Conservation (phyloP, 2,888 invertebrate genomes). For the Hartigia nigra region DNA sequence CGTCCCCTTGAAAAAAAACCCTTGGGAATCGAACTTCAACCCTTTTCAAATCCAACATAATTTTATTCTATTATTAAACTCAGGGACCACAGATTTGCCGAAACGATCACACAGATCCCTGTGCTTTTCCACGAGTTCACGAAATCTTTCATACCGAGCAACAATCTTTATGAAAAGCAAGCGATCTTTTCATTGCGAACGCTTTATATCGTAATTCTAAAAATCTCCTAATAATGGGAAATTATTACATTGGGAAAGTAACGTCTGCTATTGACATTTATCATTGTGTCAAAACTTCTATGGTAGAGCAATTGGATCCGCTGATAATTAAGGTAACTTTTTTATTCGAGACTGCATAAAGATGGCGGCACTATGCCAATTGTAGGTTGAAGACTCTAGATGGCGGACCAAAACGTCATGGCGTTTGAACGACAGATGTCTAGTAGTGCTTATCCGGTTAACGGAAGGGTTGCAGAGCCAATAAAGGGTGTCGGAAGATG, state of each 20-base stretch:
- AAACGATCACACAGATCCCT: background rate
- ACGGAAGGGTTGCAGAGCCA: slow-evolving; percentile 53
- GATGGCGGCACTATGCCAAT: background rate
- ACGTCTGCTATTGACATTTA: background rate
- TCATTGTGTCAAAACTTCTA: background rate
- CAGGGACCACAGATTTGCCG: slow-evolving; percentile 24
- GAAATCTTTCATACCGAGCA: background rate
- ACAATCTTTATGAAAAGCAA: background rate
- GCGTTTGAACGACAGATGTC: slow-evolving; percentile 50
- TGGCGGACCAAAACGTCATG: background rate
- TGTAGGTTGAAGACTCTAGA: background rate
- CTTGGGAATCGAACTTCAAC: slow-evolving; percentile 58
- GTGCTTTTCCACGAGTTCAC: background rate
- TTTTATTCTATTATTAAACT: slow-evolving; percentile 52
- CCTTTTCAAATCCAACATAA: slow-evolving; percentile 45
- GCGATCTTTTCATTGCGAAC: background rate
- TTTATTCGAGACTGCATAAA: background rate
- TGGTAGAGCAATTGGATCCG: background rate
- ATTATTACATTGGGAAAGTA: background rate
- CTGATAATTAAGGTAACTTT: background rate
- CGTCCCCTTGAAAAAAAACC: slow-evolving; percentile 37
- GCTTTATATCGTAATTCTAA: too few species aligned
- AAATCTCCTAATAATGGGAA: too few species aligned
- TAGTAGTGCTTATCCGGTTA: slow-evolving; percentile 39
- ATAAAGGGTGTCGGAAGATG: slow-evolving; percentile 62